phyloP scores from a whole-genome alignment of 2,113 vertebrate species.

The Cinclus mexicanus region DNA sequence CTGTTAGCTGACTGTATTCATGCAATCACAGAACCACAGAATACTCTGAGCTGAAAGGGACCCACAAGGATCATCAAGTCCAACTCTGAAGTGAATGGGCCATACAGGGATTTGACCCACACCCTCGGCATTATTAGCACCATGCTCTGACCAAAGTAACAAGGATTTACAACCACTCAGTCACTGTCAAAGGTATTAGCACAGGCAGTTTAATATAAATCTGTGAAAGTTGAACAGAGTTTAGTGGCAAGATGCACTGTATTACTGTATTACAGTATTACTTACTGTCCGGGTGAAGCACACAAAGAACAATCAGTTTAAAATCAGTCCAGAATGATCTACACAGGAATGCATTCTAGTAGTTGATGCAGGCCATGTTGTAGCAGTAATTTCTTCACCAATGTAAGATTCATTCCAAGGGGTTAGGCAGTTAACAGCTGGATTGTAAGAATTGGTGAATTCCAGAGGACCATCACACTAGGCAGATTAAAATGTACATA shows the following conservation, averaged over 20 bases:
- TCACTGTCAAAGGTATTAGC: neutral
- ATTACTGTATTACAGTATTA: neutral
- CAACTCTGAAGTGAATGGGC: neutral
- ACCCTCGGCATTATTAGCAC: accelerated
- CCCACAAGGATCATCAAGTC: neutral
- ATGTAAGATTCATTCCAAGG: neutral
- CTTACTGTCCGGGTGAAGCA: neutral
- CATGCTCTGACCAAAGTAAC: neutral
- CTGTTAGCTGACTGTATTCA: neutral
- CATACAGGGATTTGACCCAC: neutral
- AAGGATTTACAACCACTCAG: neutral
- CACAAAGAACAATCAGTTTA: neutral
- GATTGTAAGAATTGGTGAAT: neutral
- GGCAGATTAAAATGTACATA: neutral
- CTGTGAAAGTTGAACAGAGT: neutral
- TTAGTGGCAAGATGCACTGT: neutral
- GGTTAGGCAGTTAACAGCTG: neutral
- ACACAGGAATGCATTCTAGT: neutral
- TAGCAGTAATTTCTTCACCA: neutral
- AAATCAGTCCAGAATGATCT: neutral
- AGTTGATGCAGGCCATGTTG: neutral
- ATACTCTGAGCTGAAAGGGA: neutral
- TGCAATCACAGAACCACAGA: neutral
- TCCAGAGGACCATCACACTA: accelerated
- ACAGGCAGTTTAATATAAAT: neutral